Evolutionary conservation across 2,888 invertebrate species (phyloP).

Genomic region (Microdon myrmicae): DNA sequence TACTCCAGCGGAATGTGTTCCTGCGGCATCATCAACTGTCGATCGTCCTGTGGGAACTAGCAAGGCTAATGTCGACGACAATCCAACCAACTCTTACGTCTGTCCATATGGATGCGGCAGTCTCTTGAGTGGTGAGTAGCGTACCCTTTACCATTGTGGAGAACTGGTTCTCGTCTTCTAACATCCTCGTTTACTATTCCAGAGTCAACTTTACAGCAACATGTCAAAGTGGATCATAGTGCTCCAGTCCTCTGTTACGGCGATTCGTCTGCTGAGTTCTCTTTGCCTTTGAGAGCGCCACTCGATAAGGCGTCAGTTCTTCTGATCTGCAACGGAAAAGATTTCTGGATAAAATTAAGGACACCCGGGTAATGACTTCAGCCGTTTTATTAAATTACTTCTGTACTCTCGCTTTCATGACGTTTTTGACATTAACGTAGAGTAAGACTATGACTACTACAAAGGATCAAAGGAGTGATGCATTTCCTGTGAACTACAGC

Average conservation of each 20-base stretch:
- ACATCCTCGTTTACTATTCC: conserved; percentile 21
- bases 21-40: conserved; percentile 23
- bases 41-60: conserved; percentile 9
- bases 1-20: conserved; percentile 47
- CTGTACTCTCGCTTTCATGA: conserved; percentile 15
- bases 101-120: conserved; percentile 48
- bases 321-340: conserved; percentile 54
- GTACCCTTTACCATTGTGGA: background rate
- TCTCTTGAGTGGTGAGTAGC: conserved; percentile 44
- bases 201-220: conserved; percentile 54
- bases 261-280: conserved; percentile 54
- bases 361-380: conserved; percentile 53
- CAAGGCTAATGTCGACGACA: conserved; percentile 19
- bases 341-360: conserved; percentile 57
- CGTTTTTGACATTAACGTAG: too few species aligned
- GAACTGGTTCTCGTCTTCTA: conserved; percentile 6
- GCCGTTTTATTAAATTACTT: conserved; percentile 28
- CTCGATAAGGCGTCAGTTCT: conserved; percentile 56
- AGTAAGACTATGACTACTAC: too few species aligned
- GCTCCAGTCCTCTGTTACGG: conserved; percentile 56
- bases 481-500: too few species aligned
- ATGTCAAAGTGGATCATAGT: conserved; percentile 56
- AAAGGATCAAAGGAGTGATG: too few species aligned
- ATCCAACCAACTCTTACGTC: conserved; percentile 19
- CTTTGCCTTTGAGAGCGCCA: conserved; percentile 56